phyloP scores from a whole-genome alignment of 1,140 invertebrate genomes.

The Hyposmocoma kahamanoa region DNA sequence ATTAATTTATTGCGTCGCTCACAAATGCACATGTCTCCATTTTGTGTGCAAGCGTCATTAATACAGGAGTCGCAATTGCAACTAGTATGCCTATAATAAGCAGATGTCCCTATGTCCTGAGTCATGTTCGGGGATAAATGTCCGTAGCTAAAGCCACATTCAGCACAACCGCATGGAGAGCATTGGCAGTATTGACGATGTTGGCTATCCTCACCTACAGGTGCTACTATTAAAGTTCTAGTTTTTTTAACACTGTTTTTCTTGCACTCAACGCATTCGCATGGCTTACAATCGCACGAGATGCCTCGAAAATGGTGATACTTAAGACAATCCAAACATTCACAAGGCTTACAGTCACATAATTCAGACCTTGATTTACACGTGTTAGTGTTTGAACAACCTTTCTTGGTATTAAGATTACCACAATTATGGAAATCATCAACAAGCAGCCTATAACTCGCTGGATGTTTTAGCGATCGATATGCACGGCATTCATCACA shows the following conservation, averaged over 20 bases:
- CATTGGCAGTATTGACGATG: slow-evolving; percentile 27
- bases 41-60: slow-evolving; percentile 20
- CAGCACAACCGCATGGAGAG: slow-evolving; percentile 36
- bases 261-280: slow-evolving; percentile 28
- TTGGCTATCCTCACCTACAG: slow-evolving; percentile 16
- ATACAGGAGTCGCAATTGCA: slow-evolving; percentile 31
- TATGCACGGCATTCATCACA: slow-evolving; percentile 26
- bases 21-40: slow-evolving; percentile 26
- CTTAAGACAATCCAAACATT: slow-evolving; percentile 27
- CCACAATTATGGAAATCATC: no score
- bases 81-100: slow-evolving; percentile 12
- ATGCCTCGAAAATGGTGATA: background rate
- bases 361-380: no score
- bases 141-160: slow-evolving; percentile 27
- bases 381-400: no score
- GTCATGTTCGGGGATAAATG: slow-evolving; percentile 16
- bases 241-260: background rate
- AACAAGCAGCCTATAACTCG: no score
- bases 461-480: no score
- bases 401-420: no score
- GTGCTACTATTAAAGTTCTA: slow-evolving; percentile 22
- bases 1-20: slow-evolving; percentile 20
- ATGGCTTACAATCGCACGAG: background rate
- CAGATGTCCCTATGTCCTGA: slow-evolving; percentile 27
- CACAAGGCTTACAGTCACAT: slow-evolving; percentile 34